Conservation (phyloP, 2,888 invertebrate genomes). For the Eupithecia centaureata region DNA sequence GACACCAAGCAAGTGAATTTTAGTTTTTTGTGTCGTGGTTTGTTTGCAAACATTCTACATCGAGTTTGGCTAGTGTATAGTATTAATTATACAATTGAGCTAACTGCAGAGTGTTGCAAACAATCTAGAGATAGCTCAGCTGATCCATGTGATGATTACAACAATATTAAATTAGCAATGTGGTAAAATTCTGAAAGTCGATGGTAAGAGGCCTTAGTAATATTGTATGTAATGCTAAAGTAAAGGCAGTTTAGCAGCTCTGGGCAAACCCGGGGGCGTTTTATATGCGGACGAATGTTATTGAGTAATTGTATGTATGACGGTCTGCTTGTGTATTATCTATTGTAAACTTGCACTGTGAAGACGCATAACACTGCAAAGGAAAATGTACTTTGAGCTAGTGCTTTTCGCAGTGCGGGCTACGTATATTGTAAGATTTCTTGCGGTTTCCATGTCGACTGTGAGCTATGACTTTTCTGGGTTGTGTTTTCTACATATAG, state of each 20-base stretch:
- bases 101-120: too few species aligned
- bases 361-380: slow-evolving; percentile 1
- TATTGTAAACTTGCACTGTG: slow-evolving; percentile 26
- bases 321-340: slow-evolving; percentile 32
- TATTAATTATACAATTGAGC: too few species aligned
- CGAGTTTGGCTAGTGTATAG: too few species aligned
- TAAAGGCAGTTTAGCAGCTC: slow-evolving; percentile 50
- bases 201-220: slow-evolving; percentile 38
- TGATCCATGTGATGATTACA: too few species aligned
- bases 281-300: slow-evolving; percentile 49
- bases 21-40: too few species aligned
- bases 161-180: too few species aligned
- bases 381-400: slow-evolving; percentile 36
- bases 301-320: slow-evolving; percentile 48
- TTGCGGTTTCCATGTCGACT: slow-evolving; percentile 50
- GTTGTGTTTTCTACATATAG: too few species aligned
- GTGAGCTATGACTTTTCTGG: not conserved
- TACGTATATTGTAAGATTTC: slow-evolving; percentile 53
- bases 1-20: too few species aligned
- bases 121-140: too few species aligned
- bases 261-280: slow-evolving; percentile 52
- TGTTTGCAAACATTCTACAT: too few species aligned
- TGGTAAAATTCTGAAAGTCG: not conserved
- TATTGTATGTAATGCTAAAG: slow-evolving; percentile 44
- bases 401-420: slow-evolving; percentile 64